Conservation (phyloP, 2,797 vertebrate genomes). For the Threskiornis aethiopicus region DNA sequence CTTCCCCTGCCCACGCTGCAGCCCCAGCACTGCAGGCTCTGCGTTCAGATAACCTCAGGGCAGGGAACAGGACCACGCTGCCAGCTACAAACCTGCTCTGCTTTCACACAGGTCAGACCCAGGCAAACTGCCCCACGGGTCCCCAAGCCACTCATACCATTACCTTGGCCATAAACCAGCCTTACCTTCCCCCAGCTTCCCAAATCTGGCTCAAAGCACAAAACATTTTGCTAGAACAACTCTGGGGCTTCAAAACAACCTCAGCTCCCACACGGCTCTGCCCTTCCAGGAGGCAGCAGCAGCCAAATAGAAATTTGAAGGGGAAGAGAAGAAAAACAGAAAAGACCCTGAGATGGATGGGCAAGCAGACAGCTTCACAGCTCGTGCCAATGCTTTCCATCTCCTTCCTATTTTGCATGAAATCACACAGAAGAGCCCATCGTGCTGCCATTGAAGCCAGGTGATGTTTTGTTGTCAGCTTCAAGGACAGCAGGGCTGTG, state of each 20-base stretch:
- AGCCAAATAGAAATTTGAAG: constrained; percentile 27
- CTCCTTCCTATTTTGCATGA: background rate
- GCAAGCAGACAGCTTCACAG: background rate
- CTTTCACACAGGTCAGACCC: accelerated
- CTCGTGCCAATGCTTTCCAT: accelerated
- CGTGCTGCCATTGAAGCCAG: background rate
- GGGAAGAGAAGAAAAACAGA: background rate
- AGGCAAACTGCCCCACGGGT: accelerated
- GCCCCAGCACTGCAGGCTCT: accelerated
- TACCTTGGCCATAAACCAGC: background rate
- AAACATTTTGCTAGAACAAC: constrained; percentile 20
- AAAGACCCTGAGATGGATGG: background rate
- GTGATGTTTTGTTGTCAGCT: background rate
- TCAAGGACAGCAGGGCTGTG: background rate
- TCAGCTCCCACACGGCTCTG: constrained; percentile 24
- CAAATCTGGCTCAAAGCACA: constrained; percentile 18
- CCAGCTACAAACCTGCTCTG: background rate
- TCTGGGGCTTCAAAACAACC: constrained; percentile 35
- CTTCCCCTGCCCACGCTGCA: accelerated
- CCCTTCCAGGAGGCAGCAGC: constrained; percentile 53
- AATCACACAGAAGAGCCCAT: background rate
- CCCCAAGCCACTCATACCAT: accelerated
- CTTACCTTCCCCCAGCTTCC: background rate
- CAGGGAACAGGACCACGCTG: accelerated
- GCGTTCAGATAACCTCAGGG: accelerated